Conservation (phyloP, 2,113 vertebrate genomes). For the Raphicerus campestris region DNA sequence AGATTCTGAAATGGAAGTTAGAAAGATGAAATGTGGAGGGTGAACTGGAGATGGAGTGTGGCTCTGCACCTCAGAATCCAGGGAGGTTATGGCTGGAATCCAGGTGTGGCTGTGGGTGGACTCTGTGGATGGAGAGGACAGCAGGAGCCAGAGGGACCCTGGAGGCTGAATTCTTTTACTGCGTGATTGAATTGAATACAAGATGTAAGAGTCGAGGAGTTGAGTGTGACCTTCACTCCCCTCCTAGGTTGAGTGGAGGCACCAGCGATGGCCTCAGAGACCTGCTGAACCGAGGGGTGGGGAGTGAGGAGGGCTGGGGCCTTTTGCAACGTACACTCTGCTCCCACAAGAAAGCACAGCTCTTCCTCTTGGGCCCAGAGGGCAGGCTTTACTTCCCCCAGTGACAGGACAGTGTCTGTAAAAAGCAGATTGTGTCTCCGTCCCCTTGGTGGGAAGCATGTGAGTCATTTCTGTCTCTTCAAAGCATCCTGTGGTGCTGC, state of each 20-base stretch:
- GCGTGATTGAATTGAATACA: fast-evolving
- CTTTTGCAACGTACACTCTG: background rate
- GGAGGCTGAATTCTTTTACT: background rate
- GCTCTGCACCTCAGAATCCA: background rate
- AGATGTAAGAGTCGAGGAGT: background rate
- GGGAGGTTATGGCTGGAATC: no score
- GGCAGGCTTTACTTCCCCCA: background rate
- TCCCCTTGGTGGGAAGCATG: background rate
- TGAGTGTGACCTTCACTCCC: background rate
- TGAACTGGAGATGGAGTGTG: background rate
- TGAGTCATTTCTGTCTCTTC: background rate
- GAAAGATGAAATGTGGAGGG: background rate
- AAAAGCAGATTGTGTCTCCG: background rate
- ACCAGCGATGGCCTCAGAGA: background rate
- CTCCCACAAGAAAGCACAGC: background rate
- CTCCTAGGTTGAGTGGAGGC: background rate
- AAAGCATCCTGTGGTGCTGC: background rate
- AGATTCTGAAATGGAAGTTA: background rate
- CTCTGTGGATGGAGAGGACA: fast-evolving
- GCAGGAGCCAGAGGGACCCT: background rate
- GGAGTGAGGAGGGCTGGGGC: background rate
- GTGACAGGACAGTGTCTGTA: background rate
- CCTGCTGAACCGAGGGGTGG: fast-evolving
- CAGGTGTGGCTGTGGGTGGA: background rate
- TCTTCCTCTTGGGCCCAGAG: background rate